Evolutionary conservation across 2,888 invertebrate species (phyloP), one percentile per base, ranked within the genome.

Genomic region (Neoaliturus tenellus): DNA sequence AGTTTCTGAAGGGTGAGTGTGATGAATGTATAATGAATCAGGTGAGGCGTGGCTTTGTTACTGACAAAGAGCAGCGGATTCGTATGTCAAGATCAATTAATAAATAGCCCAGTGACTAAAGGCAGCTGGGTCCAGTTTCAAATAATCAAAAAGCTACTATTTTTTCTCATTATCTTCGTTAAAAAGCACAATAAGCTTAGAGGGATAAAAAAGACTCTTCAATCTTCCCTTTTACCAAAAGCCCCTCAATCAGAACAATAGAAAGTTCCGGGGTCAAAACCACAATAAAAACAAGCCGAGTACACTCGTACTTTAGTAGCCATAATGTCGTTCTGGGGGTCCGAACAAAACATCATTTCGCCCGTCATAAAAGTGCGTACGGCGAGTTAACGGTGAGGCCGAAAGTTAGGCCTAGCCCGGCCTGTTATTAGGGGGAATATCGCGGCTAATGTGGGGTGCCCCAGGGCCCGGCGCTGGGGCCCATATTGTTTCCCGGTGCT

Each of bases 351-450:
- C 14, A 62, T 62, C 14, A 62, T 62, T 20, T 55, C 14, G 17
- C 55, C 25, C 51, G 28, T 28, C 31, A 31, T 62, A 28, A 51
- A 55, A 28, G 62, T 62, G 62, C 28, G 62, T 62, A 62, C 62
- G 31, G 20, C 31, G 1, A 62, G 55, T 20, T 55, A 55, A 55
- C 55, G 55, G 55, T 8, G 17, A 55, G 62, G 12, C 20, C 23
- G 62, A 31, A 62, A 62, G 62, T 62, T 62, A 62, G 62, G 62
- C 62, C 62, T 62, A 62, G 10, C 4, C 28, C 62, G 62, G 28
- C 62, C 31, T 62, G 62, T 62, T 62, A 62, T 62, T 62, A 62
- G 25, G 2, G 62, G 62, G 62, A 5, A 62, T 62, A 62, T 62
- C 62, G 28, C 28, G 62, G 31, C 62, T 62, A 62, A 62, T 62